Evolutionary conservation across 2,113 vertebrate species (phyloP).

Genomic region (Pteropus alecto): DNA sequence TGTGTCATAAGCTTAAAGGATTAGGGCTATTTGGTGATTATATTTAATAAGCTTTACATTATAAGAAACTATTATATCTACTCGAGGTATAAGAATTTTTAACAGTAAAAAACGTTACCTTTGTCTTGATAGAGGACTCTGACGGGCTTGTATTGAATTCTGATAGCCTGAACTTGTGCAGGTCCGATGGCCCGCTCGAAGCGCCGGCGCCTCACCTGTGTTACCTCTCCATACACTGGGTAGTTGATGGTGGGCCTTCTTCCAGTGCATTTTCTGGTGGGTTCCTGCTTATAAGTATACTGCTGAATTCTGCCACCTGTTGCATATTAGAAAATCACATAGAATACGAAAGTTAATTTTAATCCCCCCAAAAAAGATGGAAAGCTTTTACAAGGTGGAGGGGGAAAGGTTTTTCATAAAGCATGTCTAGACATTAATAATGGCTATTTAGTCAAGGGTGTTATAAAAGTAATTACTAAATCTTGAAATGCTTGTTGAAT

Average conservation of each 20-base stretch:
- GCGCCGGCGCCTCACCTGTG: constrained; percentile 77
- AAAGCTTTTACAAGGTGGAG: not conserved
- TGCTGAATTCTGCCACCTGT: constrained; percentile 92
- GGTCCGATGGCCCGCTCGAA: constrained; percentile 71
- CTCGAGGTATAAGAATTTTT: not conserved
- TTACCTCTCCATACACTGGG: constrained; percentile 64
- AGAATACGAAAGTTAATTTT: not conserved
- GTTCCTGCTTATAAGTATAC: constrained; percentile 90
- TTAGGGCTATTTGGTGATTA: not conserved
- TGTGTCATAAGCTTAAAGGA: not conserved
- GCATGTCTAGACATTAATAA: not conserved
- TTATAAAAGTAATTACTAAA: not conserved
- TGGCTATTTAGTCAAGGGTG: not conserved
- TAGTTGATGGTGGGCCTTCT: constrained; percentile 70
- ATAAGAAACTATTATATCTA: not conserved
- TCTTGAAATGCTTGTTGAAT: not conserved
- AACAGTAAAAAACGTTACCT: constrained; percentile 52
- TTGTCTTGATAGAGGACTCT: constrained; percentile 67
- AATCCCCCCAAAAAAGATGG: not conserved
- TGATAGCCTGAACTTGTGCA: constrained; percentile 65
- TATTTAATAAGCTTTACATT: not conserved
- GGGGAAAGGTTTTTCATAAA: not conserved
- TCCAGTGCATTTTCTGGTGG: constrained; percentile 83
- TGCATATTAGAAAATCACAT: not conserved
- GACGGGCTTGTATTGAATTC: constrained; percentile 60